These are phyloP conservation scores for Phaonia tiefii DNA, from an alignment of 2,888 invertebrate genomes.

Conservation along the genomic window DNA sequence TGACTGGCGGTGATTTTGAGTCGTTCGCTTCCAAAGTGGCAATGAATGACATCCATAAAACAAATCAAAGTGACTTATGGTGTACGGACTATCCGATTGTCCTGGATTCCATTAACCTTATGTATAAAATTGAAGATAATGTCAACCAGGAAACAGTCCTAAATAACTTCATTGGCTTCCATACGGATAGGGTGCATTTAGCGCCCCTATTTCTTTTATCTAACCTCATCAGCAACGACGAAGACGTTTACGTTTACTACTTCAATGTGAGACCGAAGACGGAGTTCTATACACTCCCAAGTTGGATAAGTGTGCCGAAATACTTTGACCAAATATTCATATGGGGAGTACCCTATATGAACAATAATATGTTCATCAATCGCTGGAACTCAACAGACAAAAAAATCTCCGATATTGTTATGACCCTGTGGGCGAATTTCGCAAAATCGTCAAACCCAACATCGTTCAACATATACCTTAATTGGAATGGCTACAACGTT, in stretches of 20 bases:
- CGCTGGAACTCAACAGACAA: slow-evolving; percentile 91
- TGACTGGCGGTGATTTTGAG: slow-evolving; percentile 82
- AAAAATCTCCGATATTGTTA: slow-evolving; percentile 88
- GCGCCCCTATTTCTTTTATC: slow-evolving; percentile 87
- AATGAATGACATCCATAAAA: slow-evolving; percentile 82
- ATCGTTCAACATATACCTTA: slow-evolving; percentile 86
- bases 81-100: slow-evolving; percentile 85
- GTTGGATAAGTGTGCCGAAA: slow-evolving; percentile 91
- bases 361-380: slow-evolving; percentile 82
- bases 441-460: slow-evolving; percentile 88
- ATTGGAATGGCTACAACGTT: slow-evolving; percentile 87
- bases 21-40: slow-evolving; percentile 85
- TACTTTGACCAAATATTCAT: slow-evolving; percentile 90
- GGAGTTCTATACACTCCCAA: slow-evolving; percentile 84
- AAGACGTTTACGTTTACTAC: slow-evolving; percentile 86
- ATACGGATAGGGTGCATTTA: slow-evolving; percentile 88
- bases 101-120: slow-evolving; percentile 88
- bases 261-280: slow-evolving; percentile 89
- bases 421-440: slow-evolving; percentile 91
- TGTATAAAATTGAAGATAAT: slow-evolving; percentile 84
- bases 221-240: slow-evolving; percentile 83
- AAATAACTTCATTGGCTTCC: slow-evolving; percentile 86
- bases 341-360: slow-evolving; percentile 90
- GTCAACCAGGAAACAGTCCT: slow-evolving; percentile 82
- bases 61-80: slow-evolving; percentile 82